These are phyloP conservation scores for Callorhinus ursinus DNA, from an alignment of 2,113 vertebrate genomes.

Conservation along the genomic window DNA sequence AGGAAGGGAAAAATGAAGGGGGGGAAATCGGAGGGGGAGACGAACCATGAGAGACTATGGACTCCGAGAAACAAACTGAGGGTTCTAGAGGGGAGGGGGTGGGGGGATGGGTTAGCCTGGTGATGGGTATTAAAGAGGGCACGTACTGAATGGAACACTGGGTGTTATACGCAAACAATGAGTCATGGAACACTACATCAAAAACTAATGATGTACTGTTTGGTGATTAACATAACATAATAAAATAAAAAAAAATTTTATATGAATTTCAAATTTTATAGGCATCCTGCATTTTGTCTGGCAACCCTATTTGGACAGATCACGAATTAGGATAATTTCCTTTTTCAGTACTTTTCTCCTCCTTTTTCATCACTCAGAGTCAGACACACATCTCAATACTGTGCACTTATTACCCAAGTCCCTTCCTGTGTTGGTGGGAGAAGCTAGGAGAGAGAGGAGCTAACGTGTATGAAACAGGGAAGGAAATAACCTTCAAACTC, in stretches of 20 bases:
- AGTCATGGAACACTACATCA: too few relatives aligned
- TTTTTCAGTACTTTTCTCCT: not conserved
- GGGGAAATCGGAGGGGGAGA: too few relatives aligned
- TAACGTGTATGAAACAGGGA: not conserved
- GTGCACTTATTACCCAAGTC: not conserved
- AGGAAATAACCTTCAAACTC: conserved; percentile 37
- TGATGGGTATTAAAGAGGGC: too few relatives aligned
- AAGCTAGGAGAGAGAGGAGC: not conserved
- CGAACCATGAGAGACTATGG: too few relatives aligned
- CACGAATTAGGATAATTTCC: not conserved
- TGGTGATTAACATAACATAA: too few relatives aligned
- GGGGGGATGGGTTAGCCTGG: too few relatives aligned
- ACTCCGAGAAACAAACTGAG: too few relatives aligned
- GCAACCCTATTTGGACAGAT: not conserved
- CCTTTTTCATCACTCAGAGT: not conserved
- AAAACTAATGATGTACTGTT: too few relatives aligned
- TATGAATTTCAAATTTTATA: not conserved
- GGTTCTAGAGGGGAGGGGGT: too few relatives aligned
- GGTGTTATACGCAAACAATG: too few relatives aligned
- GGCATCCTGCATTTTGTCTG: conserved; percentile 6
- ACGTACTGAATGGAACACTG: too few relatives aligned
- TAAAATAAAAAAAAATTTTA: not conserved
- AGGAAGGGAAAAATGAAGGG: too few relatives aligned
- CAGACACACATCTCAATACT: not conserved
- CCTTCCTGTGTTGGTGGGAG: not conserved